Evolutionary conservation across 1,140 invertebrate species (phyloP).

Genomic region (Hycleus phaleratus): DNA sequence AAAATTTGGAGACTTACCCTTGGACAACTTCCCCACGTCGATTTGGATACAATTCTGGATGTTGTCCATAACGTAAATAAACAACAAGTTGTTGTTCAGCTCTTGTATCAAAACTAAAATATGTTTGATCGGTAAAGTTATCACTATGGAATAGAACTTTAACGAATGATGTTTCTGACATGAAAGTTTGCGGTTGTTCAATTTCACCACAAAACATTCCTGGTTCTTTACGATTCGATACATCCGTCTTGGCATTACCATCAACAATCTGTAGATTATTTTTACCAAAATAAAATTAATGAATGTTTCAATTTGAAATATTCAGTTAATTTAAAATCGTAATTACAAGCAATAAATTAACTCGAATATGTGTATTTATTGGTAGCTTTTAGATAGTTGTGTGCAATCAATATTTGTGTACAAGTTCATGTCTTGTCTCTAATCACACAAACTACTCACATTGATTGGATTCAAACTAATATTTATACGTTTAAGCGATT

Average conservation of each 20-base stretch:
- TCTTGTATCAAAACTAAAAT: constrained; percentile 67
- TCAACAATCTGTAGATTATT: constrained; percentile 60
- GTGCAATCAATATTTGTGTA: too few species aligned
- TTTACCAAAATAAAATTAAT: too few species aligned
- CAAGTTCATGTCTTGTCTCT: too few species aligned
- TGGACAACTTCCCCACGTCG: constrained; percentile 74
- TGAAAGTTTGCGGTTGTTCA: constrained; percentile 87
- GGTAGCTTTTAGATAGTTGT: too few species aligned
- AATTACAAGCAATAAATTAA: too few species aligned
- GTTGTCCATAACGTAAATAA: constrained; percentile 80
- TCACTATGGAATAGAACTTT: constrained; percentile 84
- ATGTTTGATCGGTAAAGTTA: constrained; percentile 85
- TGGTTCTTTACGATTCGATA: constrained; percentile 75
- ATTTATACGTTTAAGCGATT: too few species aligned
- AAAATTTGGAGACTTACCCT: constrained; percentile 44
- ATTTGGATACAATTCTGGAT: constrained; percentile 86
- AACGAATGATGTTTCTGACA: constrained; percentile 87
- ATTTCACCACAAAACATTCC: constrained; percentile 88
- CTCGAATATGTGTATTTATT: too few species aligned
- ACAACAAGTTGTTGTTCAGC: constrained; percentile 86
- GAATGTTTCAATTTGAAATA: too few species aligned
- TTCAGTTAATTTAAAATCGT: too few species aligned
- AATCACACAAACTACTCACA: too few species aligned
- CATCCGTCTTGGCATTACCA: constrained; percentile 76
- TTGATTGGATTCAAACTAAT: too few species aligned